These are phyloP conservation scores for Lepus townsendii DNA, from an alignment of 2,797 vertebrate genomes.

Conservation along the genomic window DNA sequence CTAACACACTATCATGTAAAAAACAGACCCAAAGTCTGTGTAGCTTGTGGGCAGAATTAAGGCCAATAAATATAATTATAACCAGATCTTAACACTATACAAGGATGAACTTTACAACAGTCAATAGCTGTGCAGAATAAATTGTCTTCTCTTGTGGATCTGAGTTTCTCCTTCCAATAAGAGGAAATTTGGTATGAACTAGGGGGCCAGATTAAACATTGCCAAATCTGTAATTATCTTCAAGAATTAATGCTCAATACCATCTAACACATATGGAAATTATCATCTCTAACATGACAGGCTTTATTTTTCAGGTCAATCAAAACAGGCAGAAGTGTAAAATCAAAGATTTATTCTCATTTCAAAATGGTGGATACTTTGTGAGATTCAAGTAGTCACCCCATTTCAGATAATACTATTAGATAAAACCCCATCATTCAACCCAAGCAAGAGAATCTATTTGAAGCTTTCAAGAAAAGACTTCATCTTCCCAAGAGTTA, in stretches of 20 bases:
- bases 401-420: constrained; percentile 57
- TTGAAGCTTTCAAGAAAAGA: constrained; percentile 65
- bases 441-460: constrained; percentile 45
- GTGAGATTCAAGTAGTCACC: constrained; percentile 52
- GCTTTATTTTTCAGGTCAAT: constrained; percentile 53
- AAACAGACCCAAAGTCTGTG: constrained; percentile 47
- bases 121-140: constrained; percentile 36
- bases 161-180: constrained; percentile 21
- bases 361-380: constrained; percentile 33
- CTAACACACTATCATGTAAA: constrained; percentile 34
- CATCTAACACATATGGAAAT: constrained; percentile 59
- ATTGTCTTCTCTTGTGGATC: neutral
- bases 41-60: constrained; percentile 42
- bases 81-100: constrained; percentile 44
- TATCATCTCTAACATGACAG: neutral
- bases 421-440: constrained; percentile 56
- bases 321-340: constrained; percentile 43
- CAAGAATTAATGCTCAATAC: constrained; percentile 54
- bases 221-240: constrained; percentile 51
- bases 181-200: neutral
- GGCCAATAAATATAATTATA: constrained; percentile 38
- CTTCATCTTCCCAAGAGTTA: constrained; percentile 53
- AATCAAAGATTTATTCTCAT: constrained; percentile 58
- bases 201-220: constrained; percentile 28
- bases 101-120: constrained; percentile 55